Base-by-base conservation (phyloP, 2,113 vertebrate genomes). In the Triplophysa tibetana region DNA sequence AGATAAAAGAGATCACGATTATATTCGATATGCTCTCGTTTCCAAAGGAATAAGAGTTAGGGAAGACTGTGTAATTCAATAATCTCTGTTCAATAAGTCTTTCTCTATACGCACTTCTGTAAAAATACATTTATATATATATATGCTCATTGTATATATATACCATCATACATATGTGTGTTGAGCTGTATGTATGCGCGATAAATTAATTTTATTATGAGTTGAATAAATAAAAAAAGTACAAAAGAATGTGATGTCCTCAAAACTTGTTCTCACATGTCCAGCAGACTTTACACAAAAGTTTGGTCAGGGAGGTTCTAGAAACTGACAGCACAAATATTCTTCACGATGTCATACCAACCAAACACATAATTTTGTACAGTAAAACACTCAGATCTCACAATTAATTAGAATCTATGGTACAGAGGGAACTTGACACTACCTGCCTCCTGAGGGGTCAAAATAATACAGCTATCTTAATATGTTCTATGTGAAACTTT, bases 391-490 rank as follows among this genome's bases (percentile, higher is more conserved):
- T 74, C 79, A 81, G 50, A 83, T 74, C 26, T 62, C 29, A 79
- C 66, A 56, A 69, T 83, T 75, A 83, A 81, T 87, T 79, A 79
- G 64, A 86, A 81, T 82, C 45, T 41, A 52, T 73, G 67, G 76
- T 52, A 63, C 63, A 33, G 60, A 68, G 52, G 43, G 38, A 21
- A n/a, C 65, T 63, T 77, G 78, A 66, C 61, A 45, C 64, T 56
- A 58, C 23, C 26, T 48, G 45, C 41, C 78, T 48, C 70, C 60
- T 13, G 81, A 62, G 81, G 70, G 48, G 56, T 38, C 19, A 26
- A 17, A 75, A 81, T 81, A 21, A 75, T 38, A 74, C 41, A 45
- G 24, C 69, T 70, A 10, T 82, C 45, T 81, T 33, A 5, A 33
- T 5, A 33, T 33, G 4, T 33, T 38, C 33, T 38, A 38, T 38